Evolutionary conservation across 2,113 vertebrate genomes (phyloP).

Genomic region (Isichthys henryi): DNA sequence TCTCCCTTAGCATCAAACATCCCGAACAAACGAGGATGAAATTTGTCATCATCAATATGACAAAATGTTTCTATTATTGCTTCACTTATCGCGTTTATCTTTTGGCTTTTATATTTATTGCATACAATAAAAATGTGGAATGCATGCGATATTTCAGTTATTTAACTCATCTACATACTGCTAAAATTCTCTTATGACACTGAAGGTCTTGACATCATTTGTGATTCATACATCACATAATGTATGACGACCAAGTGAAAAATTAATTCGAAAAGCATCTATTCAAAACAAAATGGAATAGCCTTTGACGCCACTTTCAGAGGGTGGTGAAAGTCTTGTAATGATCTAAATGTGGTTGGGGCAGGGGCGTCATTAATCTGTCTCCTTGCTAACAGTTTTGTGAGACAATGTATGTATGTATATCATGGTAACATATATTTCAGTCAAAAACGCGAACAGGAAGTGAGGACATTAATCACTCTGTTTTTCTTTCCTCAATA

Average conservation of each 20-base stretch:
- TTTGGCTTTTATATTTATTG: not conserved
- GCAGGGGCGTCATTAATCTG: not conserved
- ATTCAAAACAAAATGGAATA: not conserved
- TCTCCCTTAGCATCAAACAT: not conserved
- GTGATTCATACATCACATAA: not conserved
- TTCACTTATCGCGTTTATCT: not conserved
- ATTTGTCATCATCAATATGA: not conserved
- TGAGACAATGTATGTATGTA: not conserved
- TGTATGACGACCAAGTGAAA: not conserved
- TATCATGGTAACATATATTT: not conserved
- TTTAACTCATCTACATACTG: not conserved
- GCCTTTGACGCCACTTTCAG: not conserved
- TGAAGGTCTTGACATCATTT: not conserved
- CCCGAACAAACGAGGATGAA: not conserved
- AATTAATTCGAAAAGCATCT: not conserved
- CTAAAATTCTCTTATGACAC: not conserved
- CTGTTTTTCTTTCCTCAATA: not conserved
- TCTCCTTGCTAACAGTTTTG: not conserved
- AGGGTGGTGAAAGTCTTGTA: not conserved
- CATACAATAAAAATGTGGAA: not conserved
- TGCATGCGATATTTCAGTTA: not conserved
- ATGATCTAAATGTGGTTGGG: not conserved
- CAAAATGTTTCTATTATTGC: not conserved
- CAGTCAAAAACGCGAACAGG: not conserved
- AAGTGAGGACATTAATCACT: not conserved